phyloP scores from a whole-genome alignment of 2,797 vertebrate species.

The Hirundo rustica region DNA sequence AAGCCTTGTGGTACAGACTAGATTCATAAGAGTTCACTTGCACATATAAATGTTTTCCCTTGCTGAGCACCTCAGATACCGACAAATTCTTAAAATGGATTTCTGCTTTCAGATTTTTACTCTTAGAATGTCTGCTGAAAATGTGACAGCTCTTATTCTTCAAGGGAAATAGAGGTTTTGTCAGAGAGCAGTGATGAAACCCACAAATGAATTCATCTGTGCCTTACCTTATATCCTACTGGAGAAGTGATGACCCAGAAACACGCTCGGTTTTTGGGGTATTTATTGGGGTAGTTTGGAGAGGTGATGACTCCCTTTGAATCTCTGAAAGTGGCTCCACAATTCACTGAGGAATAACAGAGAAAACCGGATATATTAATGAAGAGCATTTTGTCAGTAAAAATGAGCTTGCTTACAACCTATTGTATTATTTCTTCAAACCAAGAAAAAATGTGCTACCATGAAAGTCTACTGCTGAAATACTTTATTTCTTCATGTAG shows the following conservation, averaged over 20 bases:
- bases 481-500: background rate
- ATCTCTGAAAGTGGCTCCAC: constrained; percentile 63
- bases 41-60: background rate
- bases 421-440: background rate
- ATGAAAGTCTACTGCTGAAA: background rate
- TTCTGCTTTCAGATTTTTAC: background rate
- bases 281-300: constrained; percentile 66
- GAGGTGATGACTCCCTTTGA: constrained; percentile 55
- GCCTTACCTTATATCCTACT: constrained; percentile 56
- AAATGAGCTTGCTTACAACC: background rate
- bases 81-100: background rate
- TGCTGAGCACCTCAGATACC: background rate
- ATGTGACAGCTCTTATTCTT: background rate
- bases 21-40: background rate
- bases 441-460: background rate
- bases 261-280: constrained; percentile 59
- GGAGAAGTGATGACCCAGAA: constrained; percentile 69
- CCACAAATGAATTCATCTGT: background rate
- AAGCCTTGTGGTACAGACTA: background rate
- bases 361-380: background rate
- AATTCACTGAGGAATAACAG: constrained; percentile 58
- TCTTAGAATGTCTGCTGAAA: background rate
- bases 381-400: background rate
- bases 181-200: background rate
- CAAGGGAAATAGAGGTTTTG: background rate